phyloP scores from a whole-genome alignment of 2,113 vertebrate species.

The Eurypyga helias region DNA sequence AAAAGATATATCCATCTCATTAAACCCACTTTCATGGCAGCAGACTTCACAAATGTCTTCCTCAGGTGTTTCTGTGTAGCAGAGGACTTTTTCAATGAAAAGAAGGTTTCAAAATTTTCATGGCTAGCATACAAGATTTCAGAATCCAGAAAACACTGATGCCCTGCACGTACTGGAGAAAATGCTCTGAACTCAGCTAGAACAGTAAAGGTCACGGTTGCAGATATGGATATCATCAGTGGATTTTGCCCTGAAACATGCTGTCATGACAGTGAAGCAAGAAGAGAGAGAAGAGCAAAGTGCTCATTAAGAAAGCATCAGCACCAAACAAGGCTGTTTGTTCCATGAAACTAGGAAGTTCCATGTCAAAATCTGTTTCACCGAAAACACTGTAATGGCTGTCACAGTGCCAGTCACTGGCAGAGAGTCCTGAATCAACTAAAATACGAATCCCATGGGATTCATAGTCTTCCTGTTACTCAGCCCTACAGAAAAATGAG shows the following conservation, averaged over 20 bases:
- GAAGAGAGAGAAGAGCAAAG: neutral
- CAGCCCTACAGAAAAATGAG: neutral
- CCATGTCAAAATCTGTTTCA: neutral
- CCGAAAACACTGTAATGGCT: neutral
- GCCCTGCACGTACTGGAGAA: neutral
- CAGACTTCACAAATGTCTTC: neutral
- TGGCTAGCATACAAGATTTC: neutral
- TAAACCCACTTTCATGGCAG: neutral
- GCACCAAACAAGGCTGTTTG: neutral
- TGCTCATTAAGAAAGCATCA: neutral
- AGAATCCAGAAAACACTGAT: neutral
- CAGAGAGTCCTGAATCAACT: neutral
- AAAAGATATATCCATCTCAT: neutral
- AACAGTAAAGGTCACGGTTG: neutral
- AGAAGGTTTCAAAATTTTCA: neutral
- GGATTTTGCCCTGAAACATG: conserved; percentile 2
- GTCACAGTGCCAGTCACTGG: neutral
- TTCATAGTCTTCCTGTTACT: neutral
- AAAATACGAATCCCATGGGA: neutral
- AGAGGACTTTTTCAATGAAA: neutral
- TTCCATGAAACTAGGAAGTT: neutral
- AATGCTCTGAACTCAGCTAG: neutral
- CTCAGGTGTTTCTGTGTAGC: neutral
- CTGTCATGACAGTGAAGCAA: neutral
- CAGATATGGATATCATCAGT: neutral